Conservation (phyloP, 2,797 vertebrate genomes). For the Trichosurus vulpecula region DNA sequence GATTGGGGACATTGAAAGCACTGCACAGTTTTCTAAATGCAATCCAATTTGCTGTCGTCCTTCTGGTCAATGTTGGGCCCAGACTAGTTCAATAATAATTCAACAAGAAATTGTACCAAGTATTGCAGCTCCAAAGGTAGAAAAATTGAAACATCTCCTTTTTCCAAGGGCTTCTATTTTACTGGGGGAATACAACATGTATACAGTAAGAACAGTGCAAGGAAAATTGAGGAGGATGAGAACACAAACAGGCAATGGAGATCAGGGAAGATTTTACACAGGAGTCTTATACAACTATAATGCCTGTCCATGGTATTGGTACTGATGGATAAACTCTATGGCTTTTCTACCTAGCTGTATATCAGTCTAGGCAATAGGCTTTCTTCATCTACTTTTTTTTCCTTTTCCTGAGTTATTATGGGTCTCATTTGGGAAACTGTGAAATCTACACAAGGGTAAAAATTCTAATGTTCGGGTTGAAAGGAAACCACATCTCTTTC, state of each 20-base stretch:
- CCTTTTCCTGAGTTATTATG: background rate
- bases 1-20: background rate
- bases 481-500: background rate
- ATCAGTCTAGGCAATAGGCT: background rate
- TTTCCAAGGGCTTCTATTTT: background rate
- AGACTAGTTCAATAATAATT: background rate
- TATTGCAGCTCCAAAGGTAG: background rate
- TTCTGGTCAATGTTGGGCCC: background rate
- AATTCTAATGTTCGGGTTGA: background rate
- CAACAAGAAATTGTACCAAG: background rate
- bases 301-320: background rate
- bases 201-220: background rate
- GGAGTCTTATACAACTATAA: background rate
- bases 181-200: background rate
- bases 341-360: background rate
- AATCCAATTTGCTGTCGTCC: background rate
- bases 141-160: background rate
- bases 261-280: background rate
- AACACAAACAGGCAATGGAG: background rate
- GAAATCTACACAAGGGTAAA: background rate
- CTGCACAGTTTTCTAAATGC: background rate
- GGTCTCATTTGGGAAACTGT: background rate
- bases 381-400: background rate
- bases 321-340: background rate
- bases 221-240: background rate